phyloP scores from a whole-genome alignment of 1,140 invertebrate species.

The Lordiphosa stackelbergi region DNA sequence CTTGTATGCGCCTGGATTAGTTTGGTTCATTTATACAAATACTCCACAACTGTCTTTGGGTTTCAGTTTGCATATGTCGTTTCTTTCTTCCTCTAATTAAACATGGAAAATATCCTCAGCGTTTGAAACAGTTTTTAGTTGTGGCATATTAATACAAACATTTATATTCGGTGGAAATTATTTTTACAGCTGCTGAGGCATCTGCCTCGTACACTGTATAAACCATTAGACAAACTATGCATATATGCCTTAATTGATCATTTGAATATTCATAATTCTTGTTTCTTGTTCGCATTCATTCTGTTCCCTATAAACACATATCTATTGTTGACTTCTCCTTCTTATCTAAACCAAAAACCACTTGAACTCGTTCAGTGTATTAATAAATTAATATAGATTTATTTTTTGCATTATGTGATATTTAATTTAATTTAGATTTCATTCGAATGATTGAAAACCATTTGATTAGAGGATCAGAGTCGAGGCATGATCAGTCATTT shows the following conservation, averaged over 20 bases:
- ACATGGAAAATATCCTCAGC: slow-evolving; percentile 7
- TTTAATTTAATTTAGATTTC: slow-evolving; percentile 8
- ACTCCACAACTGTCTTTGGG: slow-evolving; percentile 1
- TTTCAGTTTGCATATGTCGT: slow-evolving; percentile 17
- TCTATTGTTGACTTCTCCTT: not conserved
- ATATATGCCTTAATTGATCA: too few species aligned
- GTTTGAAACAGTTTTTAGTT: slow-evolving; percentile 13
- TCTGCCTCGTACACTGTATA: slow-evolving; percentile 5
- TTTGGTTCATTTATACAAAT: slow-evolving; percentile 9
- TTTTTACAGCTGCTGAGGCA: slow-evolving; percentile 7
- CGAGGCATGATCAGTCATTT: too few species aligned
- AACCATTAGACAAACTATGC: not conserved
- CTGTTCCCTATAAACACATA: not conserved
- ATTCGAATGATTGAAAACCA: slow-evolving; percentile 3
- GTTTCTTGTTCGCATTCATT: not conserved
- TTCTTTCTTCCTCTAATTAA: slow-evolving; percentile 13
- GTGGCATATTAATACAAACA: not conserved
- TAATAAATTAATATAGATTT: slow-evolving; percentile 10
- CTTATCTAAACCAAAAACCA: slow-evolving; percentile 14
- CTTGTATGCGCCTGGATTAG: slow-evolving; percentile 8
- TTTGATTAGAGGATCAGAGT: slow-evolving; percentile 1
- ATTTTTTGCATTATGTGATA: not conserved
- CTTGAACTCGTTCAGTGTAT: slow-evolving; percentile 9
- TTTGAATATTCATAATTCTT: not conserved
- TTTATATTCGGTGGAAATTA: too few species aligned